Base-by-base conservation (phyloP, 2,888 invertebrate genomes). In the Metopia argyrocephala region DNA sequence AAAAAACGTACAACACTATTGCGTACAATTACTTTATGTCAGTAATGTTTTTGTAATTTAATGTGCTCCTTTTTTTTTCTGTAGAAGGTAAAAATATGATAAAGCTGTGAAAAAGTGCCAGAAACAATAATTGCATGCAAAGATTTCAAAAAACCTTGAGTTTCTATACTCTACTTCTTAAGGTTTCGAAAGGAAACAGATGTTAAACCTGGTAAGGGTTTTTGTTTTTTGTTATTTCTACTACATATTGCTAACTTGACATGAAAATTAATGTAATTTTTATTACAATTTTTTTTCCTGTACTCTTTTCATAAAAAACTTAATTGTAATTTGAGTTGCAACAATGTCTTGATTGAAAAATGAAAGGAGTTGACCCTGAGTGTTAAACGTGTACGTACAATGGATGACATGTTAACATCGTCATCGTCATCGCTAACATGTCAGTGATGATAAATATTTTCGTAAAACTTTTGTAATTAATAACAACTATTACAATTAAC, bases 361-460 rank as follows among this genome's bases (percentile, higher is more conserved):
- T 74, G 68, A 82, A 82, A 79, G 82, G 82, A 73, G 69, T 76
- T 76, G 75, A 76, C 82, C 79, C 64, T 82, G 79, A 71, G 75
- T 57, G 21, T 27, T 23, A 56, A 28, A 56, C n/a, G 15, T 2
- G 38, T 38, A 15, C 3, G 15, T 38, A 38, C 15, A 15, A 15
- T 15, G 18, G 31, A 71, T 54, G 56, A 54, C 45, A 45, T 31
- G 54, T 31, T 45, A 48, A 54, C 25, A 27, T 25, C 12, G 38
- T 12, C 15, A 15, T 12, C 38, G 38, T 38, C n/a, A n/a, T n/a
- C n/a, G n/a, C n/a, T n/a, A n/a, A n/a, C n/a, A n/a, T n/a, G n/a
- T n/a, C n/a, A n/a, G n/a, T n/a, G n/a, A n/a, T n/a, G n/a, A n/a
- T n/a, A n/a, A n/a, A n/a, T n/a, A n/a, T n/a, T n/a, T n/a, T n/a